Evolutionary conservation across 2,888 invertebrate species (phyloP).

Genomic region (Pachycephus smyrnensis): DNA sequence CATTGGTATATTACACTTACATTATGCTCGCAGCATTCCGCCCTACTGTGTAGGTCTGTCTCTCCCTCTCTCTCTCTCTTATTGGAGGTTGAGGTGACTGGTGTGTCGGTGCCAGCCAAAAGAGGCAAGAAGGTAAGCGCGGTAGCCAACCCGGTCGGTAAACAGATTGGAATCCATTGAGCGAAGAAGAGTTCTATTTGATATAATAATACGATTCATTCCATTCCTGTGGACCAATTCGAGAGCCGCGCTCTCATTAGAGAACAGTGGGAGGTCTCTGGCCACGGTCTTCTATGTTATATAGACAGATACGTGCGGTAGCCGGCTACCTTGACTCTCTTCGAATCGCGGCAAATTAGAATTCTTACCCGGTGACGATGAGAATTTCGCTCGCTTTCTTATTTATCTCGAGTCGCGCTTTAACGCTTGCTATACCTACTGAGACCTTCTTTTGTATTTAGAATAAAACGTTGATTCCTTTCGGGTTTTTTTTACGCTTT

Average conservation of each 20-base stretch:
- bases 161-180: slow-evolving; percentile 16
- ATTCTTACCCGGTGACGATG: not conserved
- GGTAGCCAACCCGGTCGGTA: slow-evolving; percentile 6
- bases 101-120: not conserved
- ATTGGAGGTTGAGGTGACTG: not conserved
- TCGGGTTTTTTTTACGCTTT: not conserved
- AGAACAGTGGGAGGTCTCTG: slow-evolving; percentile 12
- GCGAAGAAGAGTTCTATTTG: slow-evolving; percentile 13
- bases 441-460: not conserved
- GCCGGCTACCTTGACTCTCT: not conserved
- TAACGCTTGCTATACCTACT: not conserved
- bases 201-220: slow-evolving; percentile 18
- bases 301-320: not conserved
- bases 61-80: not conserved
- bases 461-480: not conserved
- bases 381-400: not conserved
- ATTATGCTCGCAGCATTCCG: not conserved
- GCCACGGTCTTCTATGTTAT: not conserved
- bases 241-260: slow-evolving; percentile 14
- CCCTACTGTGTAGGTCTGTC: not conserved
- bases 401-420: not conserved
- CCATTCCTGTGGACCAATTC: slow-evolving; percentile 14
- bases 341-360: not conserved
- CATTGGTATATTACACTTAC: not conserved
- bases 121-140: slow-evolving; percentile 2